A percentile compares a stretch with the other conserved stretches of the same genome.
Evolutionary conservation across 2,797 vertebrate genomes (phyloP).

Genomic region (Myotis myotis): DNA sequence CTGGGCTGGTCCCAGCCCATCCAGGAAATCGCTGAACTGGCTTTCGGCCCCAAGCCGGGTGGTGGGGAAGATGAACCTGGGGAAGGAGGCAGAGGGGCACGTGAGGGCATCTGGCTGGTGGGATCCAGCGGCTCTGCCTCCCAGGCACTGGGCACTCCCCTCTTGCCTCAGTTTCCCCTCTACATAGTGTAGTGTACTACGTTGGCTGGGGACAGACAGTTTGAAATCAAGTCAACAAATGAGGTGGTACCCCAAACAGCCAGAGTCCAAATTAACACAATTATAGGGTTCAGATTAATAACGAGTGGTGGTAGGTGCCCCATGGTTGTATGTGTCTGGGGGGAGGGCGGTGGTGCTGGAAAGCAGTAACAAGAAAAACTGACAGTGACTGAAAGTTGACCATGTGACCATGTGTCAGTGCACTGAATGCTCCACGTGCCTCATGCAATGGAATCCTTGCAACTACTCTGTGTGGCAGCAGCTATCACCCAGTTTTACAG

Average conservation of each 20-base stretch:
- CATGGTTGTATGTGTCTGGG: neutral
- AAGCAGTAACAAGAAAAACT: slow-evolving; percentile 26
- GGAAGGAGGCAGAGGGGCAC: neutral
- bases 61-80: slow-evolving; percentile 93
- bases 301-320: neutral
- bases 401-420: neutral
- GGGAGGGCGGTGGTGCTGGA: neutral
- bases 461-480: neutral
- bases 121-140: neutral
- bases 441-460: neutral
- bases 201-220: neutral
- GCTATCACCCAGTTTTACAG: neutral
- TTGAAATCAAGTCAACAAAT: slow-evolving; percentile 52
- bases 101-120: neutral
- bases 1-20: slow-evolving; percentile 97
- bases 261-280: slow-evolving; percentile 49
- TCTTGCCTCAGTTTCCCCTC: neutral
- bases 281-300: neutral
- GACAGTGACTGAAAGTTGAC: slow-evolving; percentile 11
- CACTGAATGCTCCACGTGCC: fast-evolving
- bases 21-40: slow-evolving; percentile 98
- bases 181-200: neutral
- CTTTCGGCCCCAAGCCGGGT: slow-evolving; percentile 94
- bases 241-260: slow-evolving; percentile 19
- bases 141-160: neutral